Percentiles rank a stretch among this genome's conserved stretches.
These are phyloP conservation scores for Caiman crocodilus DNA, from an alignment of 2,797 vertebrate genomes.

Conservation along the genomic window DNA sequence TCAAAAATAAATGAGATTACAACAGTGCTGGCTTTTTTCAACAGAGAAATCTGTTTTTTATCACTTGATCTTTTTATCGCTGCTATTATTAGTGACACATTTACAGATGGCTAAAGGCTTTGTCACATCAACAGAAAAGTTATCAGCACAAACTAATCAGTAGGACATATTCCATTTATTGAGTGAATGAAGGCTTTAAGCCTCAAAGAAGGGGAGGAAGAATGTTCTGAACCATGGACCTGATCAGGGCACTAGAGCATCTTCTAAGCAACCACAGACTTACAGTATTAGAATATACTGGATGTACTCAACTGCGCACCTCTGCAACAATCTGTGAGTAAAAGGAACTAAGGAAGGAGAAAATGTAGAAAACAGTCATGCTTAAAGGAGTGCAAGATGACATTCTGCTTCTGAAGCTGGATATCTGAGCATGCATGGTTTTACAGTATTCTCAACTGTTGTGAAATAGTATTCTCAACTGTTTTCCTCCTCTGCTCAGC, in stretches of 20 bases:
- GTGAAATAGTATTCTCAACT: not conserved
- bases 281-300: not conserved
- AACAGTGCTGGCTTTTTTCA: not conserved
- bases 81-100: not conserved
- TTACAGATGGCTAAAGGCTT: not conserved
- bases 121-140: not conserved
- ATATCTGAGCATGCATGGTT: not conserved
- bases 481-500: not conserved
- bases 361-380: too few relatives aligned
- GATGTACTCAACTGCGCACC: not conserved
- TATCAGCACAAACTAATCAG: not conserved
- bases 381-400: not conserved
- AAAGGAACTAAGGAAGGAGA: not conserved
- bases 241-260: not conserved
- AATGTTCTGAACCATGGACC: not conserved
- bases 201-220: not conserved
- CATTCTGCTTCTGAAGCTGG: not conserved
- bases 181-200: not conserved
- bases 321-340: not conserved
- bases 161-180: not conserved
- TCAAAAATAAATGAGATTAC: not conserved
- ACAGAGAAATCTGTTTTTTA: not conserved
- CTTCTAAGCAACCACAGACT: not conserved
- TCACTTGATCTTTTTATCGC: not conserved
- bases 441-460: not conserved